Base-by-base conservation (phyloP, 2,797 vertebrate genomes). In the Amblyraja radiata region DNA sequence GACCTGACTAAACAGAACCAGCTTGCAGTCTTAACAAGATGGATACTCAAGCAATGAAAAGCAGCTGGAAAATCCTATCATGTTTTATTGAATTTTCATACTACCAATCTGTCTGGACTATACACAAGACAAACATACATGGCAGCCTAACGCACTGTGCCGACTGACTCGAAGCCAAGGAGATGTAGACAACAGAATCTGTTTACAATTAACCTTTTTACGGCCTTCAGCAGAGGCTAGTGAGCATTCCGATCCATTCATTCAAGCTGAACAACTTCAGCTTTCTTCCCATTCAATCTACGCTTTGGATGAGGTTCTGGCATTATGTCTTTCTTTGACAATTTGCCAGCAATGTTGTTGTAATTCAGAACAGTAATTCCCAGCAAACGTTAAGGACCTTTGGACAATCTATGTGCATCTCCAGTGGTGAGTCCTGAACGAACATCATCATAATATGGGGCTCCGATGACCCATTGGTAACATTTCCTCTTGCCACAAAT, bases 51-150 rank as follows among this genome's bases (percentile, higher is more conserved):
- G 71, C 39, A 92, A 92, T 92, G 46, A 92, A 92, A 92, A 92
- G 71, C 90, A 92, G 90, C 90, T 92, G 90, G 25, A 76, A 73
- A 92, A 92, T 76, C 54, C 90, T 92, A 76, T 92, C 36, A 32
- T 76, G 73, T 92, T 92, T 76, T 74, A 92, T 92, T 92, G 36
- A 92, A 92, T 92, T 92, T 92, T 92, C 39, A n/a, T 92, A 58
- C 71, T 54, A 28, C 13, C 68, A 76, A 92, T 58, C 65, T 54
- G 71, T 76, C 90, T 92, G 90, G 71, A 92, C 68, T 54, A 23
- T 91, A 74, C n/a, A 14, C 68, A 46, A 92, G 73, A 25, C 68
- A 28, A 91, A 76, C 9, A 16, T 92, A 39, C 90, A 76, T 21
- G 39, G 21, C 36, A 25, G 18, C 36, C 65, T 73, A 91, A 91